Percentiles rank a stretch among this genome's conserved stretches.
phyloP scores from a whole-genome alignment of 2,888 invertebrate species.

The Xanthia icteritia region DNA sequence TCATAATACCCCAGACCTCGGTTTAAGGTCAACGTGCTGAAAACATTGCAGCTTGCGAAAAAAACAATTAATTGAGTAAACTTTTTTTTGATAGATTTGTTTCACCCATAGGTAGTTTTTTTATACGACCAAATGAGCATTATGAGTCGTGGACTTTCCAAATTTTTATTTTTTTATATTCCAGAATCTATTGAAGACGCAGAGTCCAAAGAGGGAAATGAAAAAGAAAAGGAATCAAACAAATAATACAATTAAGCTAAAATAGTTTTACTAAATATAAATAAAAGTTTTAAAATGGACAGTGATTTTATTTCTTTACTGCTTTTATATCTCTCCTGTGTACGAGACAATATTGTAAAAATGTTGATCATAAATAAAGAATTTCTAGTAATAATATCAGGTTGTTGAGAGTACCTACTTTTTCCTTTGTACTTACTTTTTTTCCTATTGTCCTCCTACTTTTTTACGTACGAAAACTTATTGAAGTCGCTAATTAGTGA shows the following conservation, averaged over 20 bases:
- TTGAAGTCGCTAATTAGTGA: neutral
- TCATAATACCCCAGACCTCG: neutral
- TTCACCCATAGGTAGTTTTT: no score
- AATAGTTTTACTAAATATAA: neutral
- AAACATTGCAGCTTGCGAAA: no score
- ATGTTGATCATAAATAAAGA: no score
- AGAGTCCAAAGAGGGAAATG: constrained; percentile 8
- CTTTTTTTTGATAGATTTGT: no score
- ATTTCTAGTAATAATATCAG: no score
- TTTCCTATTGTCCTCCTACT: no score
- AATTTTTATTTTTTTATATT: constrained; percentile 3
- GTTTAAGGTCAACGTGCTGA: neutral
- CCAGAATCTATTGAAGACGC: constrained; percentile 26
- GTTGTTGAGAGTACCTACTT: no score
- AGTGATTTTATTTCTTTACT: neutral
- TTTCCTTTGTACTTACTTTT: no score
- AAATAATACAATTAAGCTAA: neutral
- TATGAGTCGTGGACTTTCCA: no score
- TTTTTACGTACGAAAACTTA: neutral
- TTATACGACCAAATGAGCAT: no score
- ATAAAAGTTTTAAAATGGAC: neutral
- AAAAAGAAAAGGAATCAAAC: constrained; percentile 22
- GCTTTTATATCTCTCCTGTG: neutral
- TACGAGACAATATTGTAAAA: neutral
- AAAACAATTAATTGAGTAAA: no score